phyloP scores from a whole-genome alignment of 64 coral and sea anemone species.

The Hydrozoanthus tunicans region DNA sequence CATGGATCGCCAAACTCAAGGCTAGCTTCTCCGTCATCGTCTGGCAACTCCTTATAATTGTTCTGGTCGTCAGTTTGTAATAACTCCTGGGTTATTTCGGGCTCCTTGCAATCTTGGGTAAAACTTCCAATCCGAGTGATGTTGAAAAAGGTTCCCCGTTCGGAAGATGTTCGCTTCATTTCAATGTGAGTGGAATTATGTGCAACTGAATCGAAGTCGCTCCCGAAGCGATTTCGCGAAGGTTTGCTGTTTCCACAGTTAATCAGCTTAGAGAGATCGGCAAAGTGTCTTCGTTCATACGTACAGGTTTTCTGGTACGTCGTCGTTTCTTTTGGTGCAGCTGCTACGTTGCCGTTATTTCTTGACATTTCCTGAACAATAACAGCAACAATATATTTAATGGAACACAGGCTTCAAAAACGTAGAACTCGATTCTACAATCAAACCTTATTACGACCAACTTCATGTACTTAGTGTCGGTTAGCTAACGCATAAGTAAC shows the following conservation, averaged over 20 bases:
- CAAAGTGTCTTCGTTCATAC: constrained; percentile 16
- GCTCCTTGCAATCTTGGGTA: constrained; percentile 1
- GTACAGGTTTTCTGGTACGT: constrained; percentile 8
- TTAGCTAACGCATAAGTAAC: no score
- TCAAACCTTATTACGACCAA: no score
- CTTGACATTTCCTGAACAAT: constrained; percentile 12
- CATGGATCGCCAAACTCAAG: constrained; percentile 45
- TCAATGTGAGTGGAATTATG: constrained; percentile 28
- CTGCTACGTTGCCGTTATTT: not conserved
- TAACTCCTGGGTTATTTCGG: not conserved
- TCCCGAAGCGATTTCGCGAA: not conserved
- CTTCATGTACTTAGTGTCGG: no score
- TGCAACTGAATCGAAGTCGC: not conserved
- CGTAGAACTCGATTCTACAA: no score
- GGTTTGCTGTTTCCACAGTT: not conserved
- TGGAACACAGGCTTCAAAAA: not conserved
- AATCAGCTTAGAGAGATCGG: constrained; percentile 1
- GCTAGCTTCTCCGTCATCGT: not conserved
- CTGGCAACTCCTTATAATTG: constrained; percentile 21
- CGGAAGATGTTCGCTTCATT: constrained; percentile 39
- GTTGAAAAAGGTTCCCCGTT: constrained; percentile 45
- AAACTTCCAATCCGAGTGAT: constrained; percentile 34
- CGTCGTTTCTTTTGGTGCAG: not conserved
- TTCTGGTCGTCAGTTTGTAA: constrained; percentile 14
- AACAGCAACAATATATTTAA: not conserved